Evolutionary conservation across 1,140 invertebrate species (phyloP).

Genomic region (Nylanderia fulva): DNA sequence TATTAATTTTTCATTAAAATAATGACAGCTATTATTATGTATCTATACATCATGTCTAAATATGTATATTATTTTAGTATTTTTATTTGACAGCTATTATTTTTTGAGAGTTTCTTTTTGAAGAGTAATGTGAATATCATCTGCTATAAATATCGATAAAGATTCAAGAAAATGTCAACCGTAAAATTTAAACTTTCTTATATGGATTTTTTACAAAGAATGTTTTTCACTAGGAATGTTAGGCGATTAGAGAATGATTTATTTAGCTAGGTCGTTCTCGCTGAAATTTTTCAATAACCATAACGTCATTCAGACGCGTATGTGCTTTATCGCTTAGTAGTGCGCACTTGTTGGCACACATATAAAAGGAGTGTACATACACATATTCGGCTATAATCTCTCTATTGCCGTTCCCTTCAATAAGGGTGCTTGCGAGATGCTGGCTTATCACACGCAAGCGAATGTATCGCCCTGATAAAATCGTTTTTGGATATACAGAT

Average conservation of each 20-base stretch:
- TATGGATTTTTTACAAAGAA: slow-evolving; percentile 2
- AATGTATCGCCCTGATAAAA: slow-evolving; percentile 31
- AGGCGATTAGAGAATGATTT: background rate
- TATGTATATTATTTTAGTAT: background rate
- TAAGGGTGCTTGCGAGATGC: slow-evolving; percentile 30
- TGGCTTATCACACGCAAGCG: slow-evolving; percentile 47
- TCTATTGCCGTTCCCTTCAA: slow-evolving; percentile 37
- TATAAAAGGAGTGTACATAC: slow-evolving; percentile 22
- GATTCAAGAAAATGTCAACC: background rate
- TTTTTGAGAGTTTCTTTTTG: background rate
- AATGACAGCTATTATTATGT: too few relatives aligned
- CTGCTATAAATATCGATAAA: background rate
- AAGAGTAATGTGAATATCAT: background rate
- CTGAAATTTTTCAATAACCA: slow-evolving; percentile 39
- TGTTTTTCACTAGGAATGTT: background rate
- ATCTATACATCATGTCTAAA: background rate
- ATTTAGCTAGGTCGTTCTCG: slow-evolving; percentile 5
- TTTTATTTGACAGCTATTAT: background rate
- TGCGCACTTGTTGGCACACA: background rate
- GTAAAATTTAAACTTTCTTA: background rate
- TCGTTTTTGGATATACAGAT: slow-evolving; percentile 13
- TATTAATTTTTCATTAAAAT: too few relatives aligned
- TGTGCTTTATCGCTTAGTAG: slow-evolving; percentile 24
- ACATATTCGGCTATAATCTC: slow-evolving; percentile 32
- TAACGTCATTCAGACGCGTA: slow-evolving; percentile 14